phyloP scores from a whole-genome alignment of 2,113 vertebrate genomes.

The Festucalex cinctus region DNA sequence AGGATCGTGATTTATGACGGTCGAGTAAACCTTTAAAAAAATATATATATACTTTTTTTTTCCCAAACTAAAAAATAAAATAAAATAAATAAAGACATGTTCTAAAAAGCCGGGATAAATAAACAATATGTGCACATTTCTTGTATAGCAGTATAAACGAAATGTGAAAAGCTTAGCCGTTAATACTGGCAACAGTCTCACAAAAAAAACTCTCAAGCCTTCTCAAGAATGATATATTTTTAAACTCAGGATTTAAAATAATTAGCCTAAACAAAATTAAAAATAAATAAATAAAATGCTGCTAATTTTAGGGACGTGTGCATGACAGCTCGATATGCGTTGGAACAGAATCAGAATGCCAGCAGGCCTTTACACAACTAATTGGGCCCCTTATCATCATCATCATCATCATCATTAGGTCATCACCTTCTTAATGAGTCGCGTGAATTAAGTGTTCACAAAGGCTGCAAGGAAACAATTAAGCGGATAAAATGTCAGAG shows the following conservation, averaged over 20 bases:
- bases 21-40: no score
- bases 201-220: background rate
- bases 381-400: background rate
- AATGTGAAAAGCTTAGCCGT: background rate
- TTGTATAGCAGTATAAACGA: background rate
- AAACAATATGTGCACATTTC: background rate
- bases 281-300: background rate
- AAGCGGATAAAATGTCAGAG: background rate
- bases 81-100: background rate
- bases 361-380: background rate
- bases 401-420: background rate
- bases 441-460: background rate
- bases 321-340: background rate
- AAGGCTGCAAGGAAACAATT: background rate
- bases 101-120: background rate
- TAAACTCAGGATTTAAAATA: background rate
- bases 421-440: background rate
- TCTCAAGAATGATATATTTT: background rate
- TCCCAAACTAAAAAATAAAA: background rate
- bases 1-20: background rate
- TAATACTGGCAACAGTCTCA: background rate
- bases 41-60: no score
- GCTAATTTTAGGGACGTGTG: background rate
- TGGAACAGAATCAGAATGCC: background rate
- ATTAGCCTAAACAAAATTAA: no score